Conservation (phyloP, 2,113 vertebrate genomes). For the Monopterus albus region DNA sequence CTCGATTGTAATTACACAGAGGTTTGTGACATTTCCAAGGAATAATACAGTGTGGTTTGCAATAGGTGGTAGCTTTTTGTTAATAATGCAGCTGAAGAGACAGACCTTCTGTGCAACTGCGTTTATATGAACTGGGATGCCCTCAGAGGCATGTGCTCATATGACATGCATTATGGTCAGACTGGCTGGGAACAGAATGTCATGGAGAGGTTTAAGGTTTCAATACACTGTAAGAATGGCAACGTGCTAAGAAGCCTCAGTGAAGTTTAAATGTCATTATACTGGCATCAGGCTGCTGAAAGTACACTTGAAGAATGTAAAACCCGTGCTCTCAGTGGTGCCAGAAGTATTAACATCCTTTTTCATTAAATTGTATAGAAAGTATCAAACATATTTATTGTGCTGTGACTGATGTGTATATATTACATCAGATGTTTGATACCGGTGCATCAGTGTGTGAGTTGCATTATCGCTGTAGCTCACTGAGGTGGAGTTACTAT, state of each 20-base stretch:
- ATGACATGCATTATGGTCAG: constrained; percentile 56
- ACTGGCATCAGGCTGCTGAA: constrained; percentile 24
- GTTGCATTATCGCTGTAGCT: no score
- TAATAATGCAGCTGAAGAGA: constrained; percentile 5
- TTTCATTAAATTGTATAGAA: not conserved
- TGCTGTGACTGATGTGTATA: not conserved
- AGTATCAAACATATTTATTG: not conserved
- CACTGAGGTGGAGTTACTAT: no score
- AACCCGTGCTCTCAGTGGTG: not conserved
- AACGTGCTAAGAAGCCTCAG: constrained; percentile 62
- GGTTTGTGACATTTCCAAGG: constrained; percentile 36
- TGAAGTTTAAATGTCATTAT: constrained; percentile 76
- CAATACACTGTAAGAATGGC: constrained; percentile 64
- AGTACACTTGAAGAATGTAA: constrained; percentile 30
- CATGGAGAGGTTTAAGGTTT: constrained; percentile 69
- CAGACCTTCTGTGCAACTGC: not conserved
- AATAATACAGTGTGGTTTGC: constrained; percentile 8
- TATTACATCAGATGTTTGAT: no score
- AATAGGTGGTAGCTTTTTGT: constrained; percentile 5
- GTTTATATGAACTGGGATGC: constrained; percentile 32
- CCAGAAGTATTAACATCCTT: constrained; percentile 2
- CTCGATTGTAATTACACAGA: constrained; percentile 22
- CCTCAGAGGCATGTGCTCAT: constrained; percentile 55
- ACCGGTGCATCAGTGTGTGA: no score
- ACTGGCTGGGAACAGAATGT: constrained; percentile 61